A percentile compares a stretch with the other conserved stretches of the same genome.
phyloP scores from a whole-genome alignment of 2,888 invertebrate genomes.

The Eugnorisma glareosa region DNA sequence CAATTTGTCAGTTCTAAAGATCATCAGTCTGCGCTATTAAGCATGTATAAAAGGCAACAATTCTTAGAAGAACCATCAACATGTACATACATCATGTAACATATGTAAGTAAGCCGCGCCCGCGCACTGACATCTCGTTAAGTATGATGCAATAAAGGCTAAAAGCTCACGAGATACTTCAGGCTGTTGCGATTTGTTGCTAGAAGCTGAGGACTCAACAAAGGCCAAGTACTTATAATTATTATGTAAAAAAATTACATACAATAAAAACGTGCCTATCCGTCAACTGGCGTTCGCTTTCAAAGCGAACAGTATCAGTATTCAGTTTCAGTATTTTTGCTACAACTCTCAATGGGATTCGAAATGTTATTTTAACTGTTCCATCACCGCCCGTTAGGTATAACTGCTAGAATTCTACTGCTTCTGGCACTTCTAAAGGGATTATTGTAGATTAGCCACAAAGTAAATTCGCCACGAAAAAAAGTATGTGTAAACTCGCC shows the following conservation, averaged over 20 bases:
- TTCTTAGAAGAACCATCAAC: slow-evolving; percentile 58
- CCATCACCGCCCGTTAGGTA: no score
- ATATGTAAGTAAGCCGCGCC: slow-evolving; percentile 29
- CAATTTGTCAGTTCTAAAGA: slow-evolving; percentile 32
- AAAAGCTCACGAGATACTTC: slow-evolving; percentile 11
- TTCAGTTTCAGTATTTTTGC: no score
- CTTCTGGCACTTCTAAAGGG: no score
- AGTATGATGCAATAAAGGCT: slow-evolving; percentile 33
- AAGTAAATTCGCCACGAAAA: no score
- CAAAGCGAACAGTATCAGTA: no score
- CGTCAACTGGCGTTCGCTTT: no score
- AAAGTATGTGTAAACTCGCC: no score
- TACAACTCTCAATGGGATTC: no score
- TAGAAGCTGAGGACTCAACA: not conserved
- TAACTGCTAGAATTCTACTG: no score
- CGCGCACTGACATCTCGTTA: slow-evolving; percentile 47
- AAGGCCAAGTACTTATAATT: no score
- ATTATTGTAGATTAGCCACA: no score
- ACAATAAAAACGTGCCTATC: not conserved
- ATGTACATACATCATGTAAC: slow-evolving; percentile 17
- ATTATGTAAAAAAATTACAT: not conserved
- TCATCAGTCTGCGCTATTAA: slow-evolving; percentile 14
- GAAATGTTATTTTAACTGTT: no score
- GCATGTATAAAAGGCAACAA: slow-evolving; percentile 32
- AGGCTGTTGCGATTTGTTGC: not conserved